phyloP scores from a whole-genome alignment of 2,888 invertebrate genomes.

The Cheilosia variabilis region DNA sequence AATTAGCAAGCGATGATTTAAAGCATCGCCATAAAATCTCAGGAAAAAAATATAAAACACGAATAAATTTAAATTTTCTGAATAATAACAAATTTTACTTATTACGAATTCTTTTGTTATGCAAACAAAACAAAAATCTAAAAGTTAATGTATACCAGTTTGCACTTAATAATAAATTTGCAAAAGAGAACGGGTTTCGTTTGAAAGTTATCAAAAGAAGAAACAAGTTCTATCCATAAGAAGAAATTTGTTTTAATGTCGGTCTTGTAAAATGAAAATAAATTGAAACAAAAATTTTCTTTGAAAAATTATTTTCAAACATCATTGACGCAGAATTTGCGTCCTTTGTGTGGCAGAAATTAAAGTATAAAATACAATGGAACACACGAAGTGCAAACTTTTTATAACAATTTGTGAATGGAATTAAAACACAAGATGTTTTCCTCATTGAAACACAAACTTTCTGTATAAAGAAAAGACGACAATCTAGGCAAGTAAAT shows the following conservation, averaged over 20 bases:
- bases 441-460: not conserved
- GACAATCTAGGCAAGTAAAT: not conserved
- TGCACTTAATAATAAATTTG: not conserved
- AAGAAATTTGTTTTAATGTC: not conserved
- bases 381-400: not conserved
- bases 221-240: constrained; percentile 1
- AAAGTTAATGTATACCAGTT: not conserved
- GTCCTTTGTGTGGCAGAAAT: not conserved
- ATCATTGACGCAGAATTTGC: not conserved
- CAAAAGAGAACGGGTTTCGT: not conserved
- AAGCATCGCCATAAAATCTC: too few relatives aligned
- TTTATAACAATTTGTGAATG: not conserved
- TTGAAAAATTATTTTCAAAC: not conserved
- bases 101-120: constrained; percentile 14
- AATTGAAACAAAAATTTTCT: not conserved
- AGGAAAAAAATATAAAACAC: not conserved
- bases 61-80: not conserved
- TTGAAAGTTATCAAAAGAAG: not conserved
- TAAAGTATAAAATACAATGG: not conserved
- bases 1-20: too few relatives aligned
- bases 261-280: not conserved
- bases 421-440: not conserved
- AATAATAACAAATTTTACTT: not conserved
- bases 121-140: not conserved
- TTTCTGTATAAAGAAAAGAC: not conserved